Evolutionary conservation across 2,113 vertebrate species (phyloP).

Genomic region (Colossoma macropomum): DNA sequence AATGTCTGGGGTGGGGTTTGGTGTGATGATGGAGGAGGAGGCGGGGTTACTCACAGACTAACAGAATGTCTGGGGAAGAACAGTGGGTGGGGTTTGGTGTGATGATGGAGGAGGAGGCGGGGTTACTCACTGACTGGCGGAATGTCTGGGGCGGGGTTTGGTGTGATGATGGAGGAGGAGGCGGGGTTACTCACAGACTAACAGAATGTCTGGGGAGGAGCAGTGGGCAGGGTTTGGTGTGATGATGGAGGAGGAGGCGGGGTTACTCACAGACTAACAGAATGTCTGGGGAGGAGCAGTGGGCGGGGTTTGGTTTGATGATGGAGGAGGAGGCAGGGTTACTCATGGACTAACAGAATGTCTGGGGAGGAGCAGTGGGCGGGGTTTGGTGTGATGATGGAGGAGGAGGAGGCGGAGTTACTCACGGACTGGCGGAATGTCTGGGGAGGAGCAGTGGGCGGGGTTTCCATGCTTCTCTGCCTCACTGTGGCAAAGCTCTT

Average conservation of each 20-base stretch:
- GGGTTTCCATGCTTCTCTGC: constrained; percentile 93
- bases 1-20: not conserved
- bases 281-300: too few species aligned
- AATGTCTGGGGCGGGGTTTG: constrained; percentile 78
- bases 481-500: constrained; percentile 92
- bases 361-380: constrained; percentile 61
- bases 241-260: too few species aligned
- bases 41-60: not conserved
- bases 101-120: not conserved
- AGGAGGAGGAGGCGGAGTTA: constrained; percentile 35
- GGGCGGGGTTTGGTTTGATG: not conserved
- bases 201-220: too few species aligned
- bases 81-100: constrained; percentile 68
- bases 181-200: not conserved
- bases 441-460: constrained; percentile 83
- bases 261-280: too few species aligned
- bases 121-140: constrained; percentile 77
- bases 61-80: constrained; percentile 59
- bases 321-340: constrained; percentile 46
- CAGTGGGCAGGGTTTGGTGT: too few species aligned
- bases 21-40: too few species aligned
- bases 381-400: not conserved
- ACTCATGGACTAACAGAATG: constrained; percentile 57
- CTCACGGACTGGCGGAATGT: constrained; percentile 92
- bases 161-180: not conserved